Evolutionary conservation across 2,888 invertebrate species (phyloP).

Genomic region (Cerastis leucographa): DNA sequence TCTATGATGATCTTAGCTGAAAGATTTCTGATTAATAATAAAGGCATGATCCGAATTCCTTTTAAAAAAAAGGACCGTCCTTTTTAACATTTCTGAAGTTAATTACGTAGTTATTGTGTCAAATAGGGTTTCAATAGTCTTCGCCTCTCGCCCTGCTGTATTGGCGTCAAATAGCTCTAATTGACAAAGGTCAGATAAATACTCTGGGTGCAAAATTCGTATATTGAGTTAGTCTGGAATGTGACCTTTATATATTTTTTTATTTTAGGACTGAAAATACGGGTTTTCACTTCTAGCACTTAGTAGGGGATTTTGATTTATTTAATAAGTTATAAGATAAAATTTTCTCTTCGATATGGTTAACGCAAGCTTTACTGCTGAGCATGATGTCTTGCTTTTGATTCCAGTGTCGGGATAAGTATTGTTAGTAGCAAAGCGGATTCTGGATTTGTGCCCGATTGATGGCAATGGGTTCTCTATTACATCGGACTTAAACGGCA

Average conservation of each 20-base stretch:
- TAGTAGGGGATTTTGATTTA: background rate
- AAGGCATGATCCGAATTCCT: too few species aligned
- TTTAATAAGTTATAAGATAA: background rate
- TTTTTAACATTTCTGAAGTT: background rate
- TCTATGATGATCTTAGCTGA: background rate
- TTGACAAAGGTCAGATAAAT: conserved; percentile 51
- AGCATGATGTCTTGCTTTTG: background rate
- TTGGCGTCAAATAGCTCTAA: conserved; percentile 46
- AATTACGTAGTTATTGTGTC: background rate
- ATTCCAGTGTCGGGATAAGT: background rate
- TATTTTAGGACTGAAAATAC: background rate
- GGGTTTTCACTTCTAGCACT: background rate
- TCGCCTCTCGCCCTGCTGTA: background rate
- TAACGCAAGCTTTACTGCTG: background rate
- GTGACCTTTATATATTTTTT: background rate
- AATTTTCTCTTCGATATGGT: background rate
- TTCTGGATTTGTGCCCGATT: background rate
- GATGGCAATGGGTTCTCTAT: background rate
- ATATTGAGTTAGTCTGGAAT: conserved; percentile 19
- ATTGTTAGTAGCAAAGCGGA: background rate
- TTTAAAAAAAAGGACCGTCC: too few species aligned
- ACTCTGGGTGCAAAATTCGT: conserved; percentile 24
- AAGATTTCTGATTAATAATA: background rate
- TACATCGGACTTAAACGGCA: background rate
- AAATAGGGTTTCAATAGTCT: conserved; percentile 30